Evolutionary conservation across 2,113 vertebrate genomes (phyloP), one percentile per base, ranked within the genome.

Genomic region (Thamnaconus septentrionalis): DNA sequence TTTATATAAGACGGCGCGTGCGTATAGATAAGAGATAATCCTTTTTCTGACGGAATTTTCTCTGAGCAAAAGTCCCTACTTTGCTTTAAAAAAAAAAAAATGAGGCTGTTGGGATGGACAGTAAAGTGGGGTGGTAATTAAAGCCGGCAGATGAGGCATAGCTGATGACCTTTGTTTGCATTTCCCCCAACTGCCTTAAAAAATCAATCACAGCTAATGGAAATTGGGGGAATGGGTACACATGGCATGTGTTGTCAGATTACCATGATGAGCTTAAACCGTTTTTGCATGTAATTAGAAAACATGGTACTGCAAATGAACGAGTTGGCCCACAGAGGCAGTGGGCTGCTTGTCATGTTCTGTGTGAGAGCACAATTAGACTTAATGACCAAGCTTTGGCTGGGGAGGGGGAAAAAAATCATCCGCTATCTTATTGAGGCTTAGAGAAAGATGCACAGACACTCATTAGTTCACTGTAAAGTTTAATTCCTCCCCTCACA

Each of bases 241-340:
- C 54, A 50, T 41, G 12, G 63, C 66, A 56, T 69, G 59, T 66
- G 60, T 72, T 73, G 62, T 79, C 73, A 43, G 73, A 76, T 76
- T 68, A 68, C 3, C 5, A 50, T 70, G 60, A 65, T 40, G 56
- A 11, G 61, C 43, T 78, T 53, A 73, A 31, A 66, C 62, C 43
- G 45, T 44, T 53, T 53, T 54, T 58, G 58, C 43, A 57, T 62
- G 41, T 18, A 43, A 49, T 70, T 64, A 62, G 45, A 53, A 61
- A 54, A 54, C 49, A 54, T 8, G 10, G 49, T 47, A 43, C 3
- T 5, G 40, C 8, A 63, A 46, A 55, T 61, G 45, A 73, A 70
- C 59, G 67, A 71, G 59, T 43, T 46, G n/a, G 56, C 51, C 47
- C 40, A 4, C 18, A 31, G 18, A 31, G 18, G 18, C 18, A 31